Base-by-base conservation (phyloP, 2,888 invertebrate species). In the Bembecia ichneumoniformis region DNA sequence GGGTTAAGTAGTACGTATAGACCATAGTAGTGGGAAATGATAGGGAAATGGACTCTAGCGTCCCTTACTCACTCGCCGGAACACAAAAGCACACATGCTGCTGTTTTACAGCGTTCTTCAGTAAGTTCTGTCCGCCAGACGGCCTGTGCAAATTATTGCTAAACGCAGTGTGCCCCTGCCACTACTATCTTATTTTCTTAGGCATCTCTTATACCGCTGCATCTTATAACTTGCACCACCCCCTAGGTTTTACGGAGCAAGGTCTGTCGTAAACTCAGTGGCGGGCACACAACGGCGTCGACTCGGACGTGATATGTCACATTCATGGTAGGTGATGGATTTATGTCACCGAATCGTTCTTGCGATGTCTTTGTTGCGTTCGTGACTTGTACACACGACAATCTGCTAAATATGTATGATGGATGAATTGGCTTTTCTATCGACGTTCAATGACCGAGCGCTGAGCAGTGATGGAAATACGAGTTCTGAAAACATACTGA, bases 241-340 rank as follows among this genome's bases (percentile, higher is more conserved):
- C 34, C 52, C 52, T 51, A 74, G 16, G 63, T 77, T 79, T 77
- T 77, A 77, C 71, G 75, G 66, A 68, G 65, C 66, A 64, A 68
- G 70, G 68, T 69, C 65, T 56, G 70, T 78, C 82, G 76, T 80
- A 79, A 81, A 80, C 67, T 68, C 66, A 68, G 67, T 65, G 56
- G 69, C 62, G 59, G 65, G 62, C 63, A 67, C 62, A 56, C 59
- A 62, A 56, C 58, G 59, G 70, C 68, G 68, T 67, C 64, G 64
- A 59, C 64, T 70, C 63, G 73, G 72, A 79, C 79, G 81, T 81
- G 80, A 78, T 73, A 71, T 70, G 74, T 72, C 76, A 66, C 74
- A 74, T 76, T 74, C 71, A 68, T 71, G 64, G 16, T 46, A 43
- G 54, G 67, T 77, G 75, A 81, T 80, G 73, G 75, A 80, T 80